Evolutionary conservation across 1,140 invertebrate genomes (phyloP), one percentile per base, ranked within the genome.

Genomic region (Drosophila willistoni): DNA sequence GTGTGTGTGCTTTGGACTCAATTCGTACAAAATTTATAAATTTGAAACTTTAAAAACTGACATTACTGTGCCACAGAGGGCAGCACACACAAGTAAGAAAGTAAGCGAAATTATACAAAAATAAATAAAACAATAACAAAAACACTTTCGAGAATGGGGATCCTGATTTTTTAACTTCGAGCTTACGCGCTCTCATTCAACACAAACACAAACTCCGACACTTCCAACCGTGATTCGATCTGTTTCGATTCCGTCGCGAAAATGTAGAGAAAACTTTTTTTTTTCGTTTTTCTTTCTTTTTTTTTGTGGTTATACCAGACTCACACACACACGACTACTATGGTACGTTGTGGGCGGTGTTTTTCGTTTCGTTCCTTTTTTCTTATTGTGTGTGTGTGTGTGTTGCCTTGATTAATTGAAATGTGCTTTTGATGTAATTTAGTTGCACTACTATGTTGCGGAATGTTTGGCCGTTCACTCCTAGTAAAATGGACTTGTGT

Each of bases 231-330:
- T 71, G 59, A 71, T 78, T 67, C 65, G 68, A 64, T 44, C 60
- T 64, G 42, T 69, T 65, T 56, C 60, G 14, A 64, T 55, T 87
- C 70, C 79, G 84, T 71, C 67, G 63, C 67, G 69, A 14, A 80
- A 85, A 75, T 74, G 66, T 62, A 82, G 64, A 83, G 84, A 89
- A 83, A 89, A 87, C 71, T 83, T 82, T 86, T 79, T 86, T 56
- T 17, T 36, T 59, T n/a, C n/a, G n/a, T 86, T 79, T 86, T 56
- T 17, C n/a, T n/a, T n/a, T n/a, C n/a, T 36, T 36, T 69, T 79
- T 75, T 78, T 84, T 82, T 87, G 84, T 87, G 83, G 83, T 87
- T 87, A 86, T 86, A 76, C 75, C 83, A 87, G 83, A 82, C 69
- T 64, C 60, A 68, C 34, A 67, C 36, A 39, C 36, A 39, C 69